phyloP scores from a whole-genome alignment of 2,888 invertebrate genomes.

The Tribolium freemani region DNA sequence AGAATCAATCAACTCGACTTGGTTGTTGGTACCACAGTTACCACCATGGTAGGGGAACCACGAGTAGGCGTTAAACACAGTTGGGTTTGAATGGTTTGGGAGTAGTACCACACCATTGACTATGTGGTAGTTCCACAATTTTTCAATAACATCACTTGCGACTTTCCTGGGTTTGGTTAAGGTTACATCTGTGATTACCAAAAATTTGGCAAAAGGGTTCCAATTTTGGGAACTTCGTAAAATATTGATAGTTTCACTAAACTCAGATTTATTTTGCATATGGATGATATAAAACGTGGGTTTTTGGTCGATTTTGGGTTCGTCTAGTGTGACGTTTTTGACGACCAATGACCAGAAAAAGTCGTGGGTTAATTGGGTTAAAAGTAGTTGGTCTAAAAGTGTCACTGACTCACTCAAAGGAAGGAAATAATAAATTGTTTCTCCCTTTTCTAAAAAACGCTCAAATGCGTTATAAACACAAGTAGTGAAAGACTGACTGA shows the following conservation, averaged over 20 bases:
- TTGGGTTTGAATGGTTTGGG: neutral
- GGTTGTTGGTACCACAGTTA: conserved; percentile 22
- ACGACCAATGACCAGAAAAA: conserved; percentile 12
- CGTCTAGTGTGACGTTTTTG: neutral
- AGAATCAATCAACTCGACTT: conserved; percentile 23
- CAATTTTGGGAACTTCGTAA: conserved; percentile 7
- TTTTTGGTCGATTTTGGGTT: conserved; percentile 2
- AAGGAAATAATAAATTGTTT: conserved; percentile 1
- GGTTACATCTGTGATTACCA: conserved; percentile 14
- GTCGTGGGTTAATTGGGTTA: neutral
- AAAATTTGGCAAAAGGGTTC: conserved; percentile 43
- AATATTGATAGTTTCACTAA: conserved; percentile 5
- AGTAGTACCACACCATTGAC: conserved; percentile 31
- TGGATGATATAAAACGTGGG: conserved; percentile 25
- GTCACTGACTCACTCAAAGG: neutral
- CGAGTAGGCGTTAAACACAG: conserved; percentile 17
- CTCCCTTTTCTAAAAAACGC: conserved; percentile 8
- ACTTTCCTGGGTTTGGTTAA: neutral
- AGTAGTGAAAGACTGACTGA: neutral
- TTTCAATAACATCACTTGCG: conserved; percentile 13
- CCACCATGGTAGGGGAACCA: conserved; percentile 34
- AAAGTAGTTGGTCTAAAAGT: neutral
- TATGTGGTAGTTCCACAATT: conserved; percentile 14
- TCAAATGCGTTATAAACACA: conserved; percentile 3
- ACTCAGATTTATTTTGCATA: conserved; percentile 13